Base-by-base conservation (phyloP, 2,888 invertebrate species). In the Encarsia formosa region DNA sequence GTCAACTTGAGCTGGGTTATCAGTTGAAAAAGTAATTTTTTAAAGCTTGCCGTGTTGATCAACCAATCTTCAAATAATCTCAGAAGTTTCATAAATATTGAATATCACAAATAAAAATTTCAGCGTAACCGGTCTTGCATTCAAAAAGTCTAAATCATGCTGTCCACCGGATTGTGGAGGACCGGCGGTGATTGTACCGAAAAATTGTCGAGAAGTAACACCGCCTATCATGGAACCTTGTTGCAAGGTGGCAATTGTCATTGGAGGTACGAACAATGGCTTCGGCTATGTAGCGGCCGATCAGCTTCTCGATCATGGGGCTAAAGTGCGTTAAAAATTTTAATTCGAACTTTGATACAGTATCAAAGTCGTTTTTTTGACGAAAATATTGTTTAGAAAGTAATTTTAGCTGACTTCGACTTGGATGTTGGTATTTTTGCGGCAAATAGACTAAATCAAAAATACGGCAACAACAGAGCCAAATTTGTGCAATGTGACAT, bases 251-350 rank as follows among this genome's bases (percentile, higher is more conserved):
- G 77, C 75, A 2, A 62, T 78, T n/a, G 65, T 78, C n/a, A 72
- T 76, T 15, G 77, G 77, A 4, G 78, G 56, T 16, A 68, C 74
- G 3, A 69, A 70, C 20, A 41, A 35, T 11, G 77, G 76, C 2
- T 75, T 77, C 35, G 78, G 78, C 8, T 70, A 72, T 44, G 70
- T 73, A 3, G 75, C 75, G 24, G 76, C 76, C 11, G 72, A 75
- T 57, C 73, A 75, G 50, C 62, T 78, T n/a, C 63, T 78, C 15
- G 68, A 66, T 50, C 61, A 69, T 37, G 77, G 78, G 6, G 76
- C 75, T 4, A 52, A 52, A 39, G 74, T 74, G 59, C 58, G 61
- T 32, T 2, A 4, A 20, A 6, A 26, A 19, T 34, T 34, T 34
- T 34, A n/a, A 13, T 15, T 39, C 11, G 20, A 20, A 15, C 4